Evolutionary conservation across 2,797 vertebrate species (phyloP).

Genomic region (Characodon lateralis): DNA sequence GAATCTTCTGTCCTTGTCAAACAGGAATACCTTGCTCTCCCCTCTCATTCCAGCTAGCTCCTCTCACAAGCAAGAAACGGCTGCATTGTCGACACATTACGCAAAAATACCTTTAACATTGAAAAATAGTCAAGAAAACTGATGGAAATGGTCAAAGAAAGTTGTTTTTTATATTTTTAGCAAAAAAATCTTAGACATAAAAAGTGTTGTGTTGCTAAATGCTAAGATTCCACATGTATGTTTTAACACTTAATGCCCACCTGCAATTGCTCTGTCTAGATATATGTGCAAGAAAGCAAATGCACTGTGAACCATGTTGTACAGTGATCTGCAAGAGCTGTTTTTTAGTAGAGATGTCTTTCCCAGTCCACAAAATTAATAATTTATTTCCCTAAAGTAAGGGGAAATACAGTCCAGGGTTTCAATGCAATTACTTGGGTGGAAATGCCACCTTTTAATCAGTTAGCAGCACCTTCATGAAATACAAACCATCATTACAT

Average conservation of each 20-base stretch:
- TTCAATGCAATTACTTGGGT: constrained; percentile 18
- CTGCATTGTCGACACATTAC: constrained; percentile 8
- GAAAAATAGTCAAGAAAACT: constrained; percentile 16
- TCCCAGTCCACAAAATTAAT: constrained; percentile 14
- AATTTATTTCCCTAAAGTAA: constrained; percentile 24
- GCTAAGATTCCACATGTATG: neutral
- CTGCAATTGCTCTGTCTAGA: constrained; percentile 8
- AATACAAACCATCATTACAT: neutral
- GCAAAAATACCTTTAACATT: constrained; percentile 22
- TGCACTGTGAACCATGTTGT: neutral
- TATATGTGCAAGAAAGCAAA: constrained; percentile 3
- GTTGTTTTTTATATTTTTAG: neutral
- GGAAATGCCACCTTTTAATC: neutral
- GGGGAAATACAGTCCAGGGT: constrained; percentile 5
- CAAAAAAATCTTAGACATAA: neutral
- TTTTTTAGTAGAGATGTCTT: neutral
- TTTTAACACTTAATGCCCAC: neutral
- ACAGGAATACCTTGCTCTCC: constrained; percentile 35
- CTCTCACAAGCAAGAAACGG: constrained; percentile 6
- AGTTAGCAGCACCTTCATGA: neutral
- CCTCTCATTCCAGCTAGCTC: constrained; percentile 8
- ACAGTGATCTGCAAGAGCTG: neutral
- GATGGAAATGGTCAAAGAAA: neutral
- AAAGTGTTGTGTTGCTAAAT: neutral
- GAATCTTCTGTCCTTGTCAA: constrained; percentile 11